Evolutionary conservation across 2,797 vertebrate genomes (phyloP).

Genomic region (Gymnocypris eckloni): DNA sequence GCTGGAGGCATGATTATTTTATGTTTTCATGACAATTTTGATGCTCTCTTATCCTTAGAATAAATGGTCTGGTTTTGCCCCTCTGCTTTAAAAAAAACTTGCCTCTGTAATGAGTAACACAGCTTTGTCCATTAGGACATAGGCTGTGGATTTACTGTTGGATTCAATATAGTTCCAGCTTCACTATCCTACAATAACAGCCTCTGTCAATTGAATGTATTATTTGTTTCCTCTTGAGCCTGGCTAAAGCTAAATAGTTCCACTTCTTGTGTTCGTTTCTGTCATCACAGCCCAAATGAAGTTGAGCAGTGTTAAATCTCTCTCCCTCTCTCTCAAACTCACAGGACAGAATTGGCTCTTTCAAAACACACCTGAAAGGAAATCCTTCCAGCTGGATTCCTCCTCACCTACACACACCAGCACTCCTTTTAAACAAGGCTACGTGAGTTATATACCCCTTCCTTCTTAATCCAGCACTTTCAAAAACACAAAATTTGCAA

Average conservation of each 20-base stretch:
- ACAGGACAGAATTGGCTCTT: slow-evolving; percentile 78
- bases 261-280: not conserved
- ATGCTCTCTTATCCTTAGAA: not conserved
- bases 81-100: not conserved
- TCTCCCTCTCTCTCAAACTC: slow-evolving; percentile 48
- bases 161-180: not conserved
- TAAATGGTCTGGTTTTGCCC: not conserved
- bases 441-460: slow-evolving; percentile 76
- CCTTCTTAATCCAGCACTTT: not conserved
- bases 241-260: not conserved
- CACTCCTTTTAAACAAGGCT: slow-evolving; percentile 81
- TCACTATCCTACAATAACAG: not conserved
- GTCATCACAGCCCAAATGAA: not conserved
- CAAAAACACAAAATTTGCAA: not conserved
- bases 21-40: not conserved
- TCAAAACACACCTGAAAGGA: slow-evolving; percentile 71
- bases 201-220: not conserved
- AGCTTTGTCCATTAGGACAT: not conserved
- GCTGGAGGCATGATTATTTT: not conserved
- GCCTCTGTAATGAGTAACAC: not conserved
- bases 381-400: slow-evolving; percentile 66
- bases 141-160: not conserved
- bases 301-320: not conserved
- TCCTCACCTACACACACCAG: slow-evolving; percentile 75
- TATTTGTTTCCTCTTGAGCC: not conserved